Conservation (phyloP, 2,888 invertebrate genomes). For the Pristionchus fissidentatus region DNA sequence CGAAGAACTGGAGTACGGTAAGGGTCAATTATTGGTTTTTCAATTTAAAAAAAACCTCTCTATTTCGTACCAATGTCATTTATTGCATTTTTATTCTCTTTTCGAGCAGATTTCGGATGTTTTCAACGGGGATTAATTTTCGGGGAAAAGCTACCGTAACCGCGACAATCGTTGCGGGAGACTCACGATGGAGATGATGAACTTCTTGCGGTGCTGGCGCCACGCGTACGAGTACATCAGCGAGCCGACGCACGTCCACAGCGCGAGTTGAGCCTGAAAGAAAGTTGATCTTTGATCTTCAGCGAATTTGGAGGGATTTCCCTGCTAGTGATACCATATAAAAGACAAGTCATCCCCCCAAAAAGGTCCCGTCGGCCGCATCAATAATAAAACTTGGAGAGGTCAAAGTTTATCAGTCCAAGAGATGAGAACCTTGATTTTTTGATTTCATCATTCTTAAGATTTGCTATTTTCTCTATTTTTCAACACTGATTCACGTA, state of each 20-base stretch:
- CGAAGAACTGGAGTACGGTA: constrained; percentile 71
- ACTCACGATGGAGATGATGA: constrained; percentile 68
- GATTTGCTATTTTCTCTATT: too few relatives aligned
- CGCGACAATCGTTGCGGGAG: background rate
- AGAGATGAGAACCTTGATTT: too few relatives aligned
- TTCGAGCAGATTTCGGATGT: background rate
- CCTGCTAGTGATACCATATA: too few relatives aligned
- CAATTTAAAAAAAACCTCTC: background rate
- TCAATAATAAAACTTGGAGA: too few relatives aligned
- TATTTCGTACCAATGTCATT: background rate
- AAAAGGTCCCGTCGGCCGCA: too few relatives aligned
- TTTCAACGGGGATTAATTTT: background rate
- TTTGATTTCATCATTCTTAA: too few relatives aligned
- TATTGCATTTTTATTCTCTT: background rate
- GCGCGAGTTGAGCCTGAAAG: constrained; percentile 71
- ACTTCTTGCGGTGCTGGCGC: constrained; percentile 74
- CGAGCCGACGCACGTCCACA: constrained; percentile 73
- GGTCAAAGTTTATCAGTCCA: too few relatives aligned
- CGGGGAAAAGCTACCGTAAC: background rate
- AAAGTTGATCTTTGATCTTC: background rate
- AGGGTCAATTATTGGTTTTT: background rate
- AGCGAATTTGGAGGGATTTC: too few relatives aligned
- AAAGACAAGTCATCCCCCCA: too few relatives aligned
- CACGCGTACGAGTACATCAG: constrained; percentile 73
- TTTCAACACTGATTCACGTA: too few relatives aligned